Percentiles rank a stretch among this genome's conserved stretches.
phyloP scores from a whole-genome alignment of 2,113 vertebrate genomes.

The Thryonomys swinderianus region DNA sequence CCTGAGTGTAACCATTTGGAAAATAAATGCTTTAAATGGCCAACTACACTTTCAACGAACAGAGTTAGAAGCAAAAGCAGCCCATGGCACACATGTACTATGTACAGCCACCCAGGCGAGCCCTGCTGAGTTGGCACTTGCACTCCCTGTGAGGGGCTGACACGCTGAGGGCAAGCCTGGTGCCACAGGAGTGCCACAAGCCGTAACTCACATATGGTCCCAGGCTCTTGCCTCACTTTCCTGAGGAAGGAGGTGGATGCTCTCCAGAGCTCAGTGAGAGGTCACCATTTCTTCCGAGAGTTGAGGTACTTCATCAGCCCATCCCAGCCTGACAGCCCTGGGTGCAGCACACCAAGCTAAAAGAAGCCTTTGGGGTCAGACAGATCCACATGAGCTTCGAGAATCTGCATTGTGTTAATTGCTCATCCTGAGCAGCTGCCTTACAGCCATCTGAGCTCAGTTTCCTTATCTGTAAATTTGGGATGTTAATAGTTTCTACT shows the following conservation, averaged over 20 bases:
- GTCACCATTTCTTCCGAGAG: neutral
- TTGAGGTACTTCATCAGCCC: neutral
- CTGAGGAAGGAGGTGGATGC: neutral
- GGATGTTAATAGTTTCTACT: neutral
- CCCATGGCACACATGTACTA: neutral
- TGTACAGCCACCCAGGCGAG: neutral
- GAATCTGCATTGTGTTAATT: neutral
- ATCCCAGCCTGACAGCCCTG: neutral
- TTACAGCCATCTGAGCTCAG: neutral
- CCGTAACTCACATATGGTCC: neutral
- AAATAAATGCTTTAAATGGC: slow-evolving; percentile 31
- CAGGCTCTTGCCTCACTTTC: neutral
- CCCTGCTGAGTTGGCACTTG: neutral
- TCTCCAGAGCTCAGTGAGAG: neutral
- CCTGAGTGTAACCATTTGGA: neutral
- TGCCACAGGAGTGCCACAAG: neutral
- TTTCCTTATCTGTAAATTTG: slow-evolving; percentile 31
- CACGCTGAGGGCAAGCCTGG: neutral
- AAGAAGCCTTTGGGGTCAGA: neutral
- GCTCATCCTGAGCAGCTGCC: neutral
- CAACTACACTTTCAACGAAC: neutral
- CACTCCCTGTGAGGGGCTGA: neutral
- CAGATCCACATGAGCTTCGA: neutral
- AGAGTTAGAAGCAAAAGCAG: neutral
- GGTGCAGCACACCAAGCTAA: neutral